phyloP scores from a whole-genome alignment of 2,888 invertebrate species.

The Xylocampa areola region DNA sequence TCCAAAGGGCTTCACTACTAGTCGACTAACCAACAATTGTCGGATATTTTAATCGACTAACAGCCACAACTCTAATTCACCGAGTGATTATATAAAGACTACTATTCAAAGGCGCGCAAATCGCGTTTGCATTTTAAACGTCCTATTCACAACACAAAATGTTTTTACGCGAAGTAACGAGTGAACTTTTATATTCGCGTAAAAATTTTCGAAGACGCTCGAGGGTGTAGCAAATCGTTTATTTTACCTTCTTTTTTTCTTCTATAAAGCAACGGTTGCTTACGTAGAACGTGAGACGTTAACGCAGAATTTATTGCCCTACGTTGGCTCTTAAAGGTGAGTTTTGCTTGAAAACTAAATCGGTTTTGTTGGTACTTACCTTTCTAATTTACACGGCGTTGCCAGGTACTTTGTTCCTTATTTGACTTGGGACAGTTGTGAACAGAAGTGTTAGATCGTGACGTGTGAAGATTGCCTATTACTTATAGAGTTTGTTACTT shows the following conservation, averaged over 20 bases:
- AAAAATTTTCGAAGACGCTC: constrained; percentile 74
- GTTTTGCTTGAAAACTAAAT: constrained; percentile 58
- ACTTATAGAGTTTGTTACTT: constrained; percentile 30
- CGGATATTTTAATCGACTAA: constrained; percentile 9
- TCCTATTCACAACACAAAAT: constrained; percentile 79
- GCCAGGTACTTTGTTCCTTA: constrained; percentile 56
- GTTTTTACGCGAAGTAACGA: constrained; percentile 69
- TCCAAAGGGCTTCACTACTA: neutral
- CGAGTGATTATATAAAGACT: constrained; percentile 46
- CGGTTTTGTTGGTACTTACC: constrained; percentile 59
- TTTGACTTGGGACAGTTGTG: constrained; percentile 55
- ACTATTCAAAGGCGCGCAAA: constrained; percentile 60
- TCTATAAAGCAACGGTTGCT: constrained; percentile 60
- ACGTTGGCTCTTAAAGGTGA: constrained; percentile 59
- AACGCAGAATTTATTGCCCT: constrained; percentile 59
- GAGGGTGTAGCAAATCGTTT: constrained; percentile 70
- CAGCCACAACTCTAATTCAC: constrained; percentile 36
- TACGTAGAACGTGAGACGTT: constrained; percentile 60
- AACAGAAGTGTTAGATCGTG: constrained; percentile 45
- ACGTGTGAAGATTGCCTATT: constrained; percentile 51
- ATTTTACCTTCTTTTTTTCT: constrained; percentile 61
- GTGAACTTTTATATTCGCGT: constrained; percentile 73
- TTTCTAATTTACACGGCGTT: constrained; percentile 57
- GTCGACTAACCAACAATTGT: neutral
- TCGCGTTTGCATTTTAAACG: constrained; percentile 80